Evolutionary conservation across 2,888 invertebrate species (phyloP).

Genomic region (Hermaeophaga mercurialis): DNA sequence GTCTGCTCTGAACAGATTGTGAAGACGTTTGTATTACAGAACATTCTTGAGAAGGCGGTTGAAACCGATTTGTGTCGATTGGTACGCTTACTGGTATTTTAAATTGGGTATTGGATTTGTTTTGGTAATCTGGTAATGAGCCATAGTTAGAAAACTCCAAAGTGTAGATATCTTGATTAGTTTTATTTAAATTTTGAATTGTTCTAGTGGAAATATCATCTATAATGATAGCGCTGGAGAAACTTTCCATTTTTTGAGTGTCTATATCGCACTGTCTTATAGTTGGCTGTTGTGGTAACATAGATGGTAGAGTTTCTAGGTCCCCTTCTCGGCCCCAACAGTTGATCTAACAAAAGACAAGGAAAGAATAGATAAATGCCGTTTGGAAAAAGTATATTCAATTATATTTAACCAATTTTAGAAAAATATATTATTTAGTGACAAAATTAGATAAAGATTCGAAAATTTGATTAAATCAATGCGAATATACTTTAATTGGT

Average conservation of each 20-base stretch:
- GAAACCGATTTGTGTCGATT: slow-evolving; percentile 27
- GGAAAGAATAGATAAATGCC: slow-evolving; percentile 63
- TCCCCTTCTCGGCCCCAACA: slow-evolving; percentile 60
- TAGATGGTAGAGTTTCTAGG: slow-evolving; percentile 50
- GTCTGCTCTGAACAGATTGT: slow-evolving; percentile 17
- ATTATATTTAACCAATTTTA: background rate
- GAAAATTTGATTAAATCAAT: background rate
- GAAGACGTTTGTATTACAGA: slow-evolving; percentile 50
- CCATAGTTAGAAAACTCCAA: slow-evolving; percentile 9
- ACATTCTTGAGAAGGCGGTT: slow-evolving; percentile 52
- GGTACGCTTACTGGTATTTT: background rate
- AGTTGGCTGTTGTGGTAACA: slow-evolving; percentile 32
- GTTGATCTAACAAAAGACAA: slow-evolving; percentile 71
- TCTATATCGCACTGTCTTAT: slow-evolving; percentile 42
- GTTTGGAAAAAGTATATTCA: slow-evolving; percentile 19
- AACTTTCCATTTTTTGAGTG: slow-evolving; percentile 33
- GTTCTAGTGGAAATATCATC: slow-evolving; percentile 36
- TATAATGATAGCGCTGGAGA: slow-evolving; percentile 35
- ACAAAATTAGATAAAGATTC: background rate
- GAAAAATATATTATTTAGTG: background rate
- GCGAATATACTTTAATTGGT: slow-evolving; percentile 18
- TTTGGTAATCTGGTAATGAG: background rate
- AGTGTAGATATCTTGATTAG: background rate
- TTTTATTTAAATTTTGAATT: slow-evolving; percentile 24
- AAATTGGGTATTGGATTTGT: slow-evolving; percentile 9